Conservation (phyloP, 1,140 invertebrate genomes). For the Papilio glaucus region DNA sequence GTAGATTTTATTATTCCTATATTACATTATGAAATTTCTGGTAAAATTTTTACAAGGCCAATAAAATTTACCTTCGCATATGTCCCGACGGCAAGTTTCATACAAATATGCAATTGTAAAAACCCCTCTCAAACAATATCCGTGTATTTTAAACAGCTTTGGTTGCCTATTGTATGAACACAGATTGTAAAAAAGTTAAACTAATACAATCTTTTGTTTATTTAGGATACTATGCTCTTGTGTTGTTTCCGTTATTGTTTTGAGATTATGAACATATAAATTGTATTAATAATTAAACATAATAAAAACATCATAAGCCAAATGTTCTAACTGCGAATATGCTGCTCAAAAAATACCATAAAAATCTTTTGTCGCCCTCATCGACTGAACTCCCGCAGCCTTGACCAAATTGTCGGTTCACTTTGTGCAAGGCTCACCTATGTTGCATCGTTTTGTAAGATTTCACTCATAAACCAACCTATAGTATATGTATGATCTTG, state of each 20-base stretch:
- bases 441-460: too few species aligned
- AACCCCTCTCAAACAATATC: constrained; percentile 12
- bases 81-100: background rate
- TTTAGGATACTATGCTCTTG: background rate
- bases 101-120: background rate
- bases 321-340: too few species aligned
- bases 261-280: too few species aligned
- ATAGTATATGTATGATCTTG: too few species aligned
- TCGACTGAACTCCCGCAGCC: too few species aligned
- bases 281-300: too few species aligned
- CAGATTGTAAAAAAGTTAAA: background rate
- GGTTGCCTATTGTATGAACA: constrained; percentile 8
- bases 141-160: constrained; percentile 3
- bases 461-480: too few species aligned
- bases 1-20: constrained; percentile 33
- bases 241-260: background rate
- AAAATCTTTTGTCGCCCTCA: too few species aligned
- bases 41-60: constrained; percentile 24
- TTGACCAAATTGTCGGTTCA: too few species aligned
- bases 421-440: too few species aligned
- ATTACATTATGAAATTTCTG: constrained; percentile 27
- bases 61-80: constrained; percentile 40
- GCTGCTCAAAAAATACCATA: too few species aligned
- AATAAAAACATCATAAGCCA: too few species aligned
- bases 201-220: background rate